Percentiles rank a stretch among this genome's conserved stretches.
Evolutionary conservation across 2,797 vertebrate species (phyloP).

Genomic region (Syngnathus acus): DNA sequence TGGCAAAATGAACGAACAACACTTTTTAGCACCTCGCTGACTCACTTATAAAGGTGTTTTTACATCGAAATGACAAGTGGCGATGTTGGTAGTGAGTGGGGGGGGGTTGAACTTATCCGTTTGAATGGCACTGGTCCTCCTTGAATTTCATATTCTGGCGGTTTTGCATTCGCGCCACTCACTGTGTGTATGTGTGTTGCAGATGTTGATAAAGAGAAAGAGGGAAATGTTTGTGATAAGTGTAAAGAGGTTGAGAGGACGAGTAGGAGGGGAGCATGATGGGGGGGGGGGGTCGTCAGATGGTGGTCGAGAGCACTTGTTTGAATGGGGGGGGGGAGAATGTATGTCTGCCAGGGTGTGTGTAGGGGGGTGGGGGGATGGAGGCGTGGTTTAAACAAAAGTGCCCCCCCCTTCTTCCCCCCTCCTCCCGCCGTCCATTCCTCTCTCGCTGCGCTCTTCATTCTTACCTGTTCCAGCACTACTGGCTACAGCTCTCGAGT

Average conservation of each 20-base stretch:
- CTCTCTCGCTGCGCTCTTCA: constrained; percentile 31
- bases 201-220: constrained; percentile 7
- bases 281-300: not conserved
- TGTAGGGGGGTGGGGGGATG: constrained; percentile 31
- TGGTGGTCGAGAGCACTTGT: constrained; percentile 3
- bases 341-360: not conserved
- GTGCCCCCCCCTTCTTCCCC: constrained; percentile 35
- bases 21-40: not conserved
- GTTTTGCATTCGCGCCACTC: not conserved
- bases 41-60: not conserved
- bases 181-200: constrained; percentile 1
- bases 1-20: not conserved
- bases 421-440: constrained; percentile 32
- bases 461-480: constrained; percentile 59
- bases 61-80: not conserved
- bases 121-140: not conserved
- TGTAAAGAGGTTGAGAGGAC: constrained; percentile 7
- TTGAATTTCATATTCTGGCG: not conserved
- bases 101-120: not conserved
- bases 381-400: constrained; percentile 41
- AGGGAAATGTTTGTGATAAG: constrained; percentile 8
- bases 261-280: constrained; percentile 1
- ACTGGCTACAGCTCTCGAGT: constrained; percentile 37
- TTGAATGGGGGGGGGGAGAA: not conserved
- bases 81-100: not conserved